phyloP scores from a whole-genome alignment of 2,113 vertebrate genomes.

The Ceuthmochares aereus region DNA sequence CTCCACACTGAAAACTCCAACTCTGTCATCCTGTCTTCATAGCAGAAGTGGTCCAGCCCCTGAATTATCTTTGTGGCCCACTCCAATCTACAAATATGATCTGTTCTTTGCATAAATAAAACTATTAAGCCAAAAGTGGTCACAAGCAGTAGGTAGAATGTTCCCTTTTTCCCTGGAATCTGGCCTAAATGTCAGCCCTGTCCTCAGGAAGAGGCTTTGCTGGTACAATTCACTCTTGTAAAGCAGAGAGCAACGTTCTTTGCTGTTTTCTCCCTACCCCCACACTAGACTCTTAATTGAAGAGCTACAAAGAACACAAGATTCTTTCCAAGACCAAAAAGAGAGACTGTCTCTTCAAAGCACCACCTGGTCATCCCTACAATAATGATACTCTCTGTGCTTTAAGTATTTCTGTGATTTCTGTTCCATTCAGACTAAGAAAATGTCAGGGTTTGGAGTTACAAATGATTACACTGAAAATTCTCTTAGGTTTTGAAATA shows the following conservation, averaged over 20 bases:
- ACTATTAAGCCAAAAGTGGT: fast-evolving
- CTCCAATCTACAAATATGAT: background rate
- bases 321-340: background rate
- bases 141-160: fast-evolving
- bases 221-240: background rate
- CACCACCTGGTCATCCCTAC: background rate
- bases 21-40: too few relatives aligned
- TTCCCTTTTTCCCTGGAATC: background rate
- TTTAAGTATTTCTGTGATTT: background rate
- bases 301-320: background rate
- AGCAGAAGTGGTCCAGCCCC: too few relatives aligned
- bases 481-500: background rate
- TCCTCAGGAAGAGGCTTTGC: background rate
- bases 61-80: too few relatives aligned
- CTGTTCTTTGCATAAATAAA: background rate
- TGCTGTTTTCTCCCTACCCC: background rate
- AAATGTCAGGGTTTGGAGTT: background rate
- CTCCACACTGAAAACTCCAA: too few relatives aligned
- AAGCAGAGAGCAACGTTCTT: background rate
- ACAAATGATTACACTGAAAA: background rate
- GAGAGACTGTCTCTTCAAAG: background rate
- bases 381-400: background rate
- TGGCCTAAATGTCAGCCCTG: background rate
- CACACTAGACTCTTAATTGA: background rate
- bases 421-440: background rate